Evolutionary conservation across 2,797 vertebrate species (phyloP).

Genomic region (Cyprinodon diabolis): DNA sequence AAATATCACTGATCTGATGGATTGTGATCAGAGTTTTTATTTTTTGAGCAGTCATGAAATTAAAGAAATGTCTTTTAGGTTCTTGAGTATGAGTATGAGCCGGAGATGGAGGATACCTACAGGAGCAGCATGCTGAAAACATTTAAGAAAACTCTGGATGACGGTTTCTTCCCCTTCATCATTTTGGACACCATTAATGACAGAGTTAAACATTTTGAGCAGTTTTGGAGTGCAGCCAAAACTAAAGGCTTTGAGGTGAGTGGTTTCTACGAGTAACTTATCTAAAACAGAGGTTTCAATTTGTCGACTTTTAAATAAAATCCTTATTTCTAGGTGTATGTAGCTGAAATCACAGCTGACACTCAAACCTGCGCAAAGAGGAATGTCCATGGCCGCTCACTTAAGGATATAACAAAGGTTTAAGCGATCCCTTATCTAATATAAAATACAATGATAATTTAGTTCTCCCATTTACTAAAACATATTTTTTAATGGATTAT

Average conservation of each 20-base stretch:
- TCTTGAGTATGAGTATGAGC: constrained; percentile 97
- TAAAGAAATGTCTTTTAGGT: constrained; percentile 75
- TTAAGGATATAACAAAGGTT: constrained; percentile 95
- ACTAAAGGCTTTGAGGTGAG: constrained; percentile 98
- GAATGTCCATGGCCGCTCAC: constrained; percentile 92
- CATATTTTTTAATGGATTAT: constrained; percentile 7
- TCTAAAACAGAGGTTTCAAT: not conserved
- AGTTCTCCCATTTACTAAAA: not conserved
- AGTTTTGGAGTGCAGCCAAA: constrained; percentile 99
- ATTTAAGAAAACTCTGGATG: constrained; percentile 97
- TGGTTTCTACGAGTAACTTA: not conserved
- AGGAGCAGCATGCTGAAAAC: constrained; percentile 98
- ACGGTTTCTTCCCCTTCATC: constrained; percentile 98
- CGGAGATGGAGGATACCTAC: constrained; percentile 97
- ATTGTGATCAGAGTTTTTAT: not conserved
- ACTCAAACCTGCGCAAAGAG: constrained; percentile 95
- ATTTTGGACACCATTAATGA: constrained; percentile 98
- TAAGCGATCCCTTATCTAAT: constrained; percentile 14
- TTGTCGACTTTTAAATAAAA: not conserved
- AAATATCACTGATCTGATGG: not conserved
- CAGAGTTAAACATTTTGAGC: constrained; percentile 94
- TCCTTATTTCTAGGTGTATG: constrained; percentile 86
- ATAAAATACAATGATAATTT: not conserved
- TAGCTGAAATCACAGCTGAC: constrained; percentile 96
- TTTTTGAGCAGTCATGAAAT: not conserved